A percentile compares a stretch with the other conserved stretches of the same genome.
Conservation (phyloP, 92 coral and sea anemone genomes). For the Zoanthus solanderi region DNA sequence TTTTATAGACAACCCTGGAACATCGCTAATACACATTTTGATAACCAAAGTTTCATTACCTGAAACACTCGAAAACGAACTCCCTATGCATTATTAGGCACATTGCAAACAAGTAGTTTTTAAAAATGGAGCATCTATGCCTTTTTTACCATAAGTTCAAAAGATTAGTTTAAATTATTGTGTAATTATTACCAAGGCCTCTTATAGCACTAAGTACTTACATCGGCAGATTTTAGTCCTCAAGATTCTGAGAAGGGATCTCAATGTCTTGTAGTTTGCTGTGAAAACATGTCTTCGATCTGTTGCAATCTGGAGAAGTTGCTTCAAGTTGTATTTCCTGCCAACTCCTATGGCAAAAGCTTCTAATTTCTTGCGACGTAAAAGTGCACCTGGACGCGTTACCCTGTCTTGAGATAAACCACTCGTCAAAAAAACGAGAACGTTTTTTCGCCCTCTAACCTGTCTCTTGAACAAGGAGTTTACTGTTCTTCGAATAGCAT, state of each 20-base stretch:
- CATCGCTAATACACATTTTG: no score
- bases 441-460: conserved; percentile 31
- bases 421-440: conserved; percentile 77
- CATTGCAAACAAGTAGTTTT: no score
- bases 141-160: no score
- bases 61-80: no score
- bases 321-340: conserved; percentile 61
- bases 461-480: not conserved
- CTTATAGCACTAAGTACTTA: conserved; percentile 31
- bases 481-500: not conserved
- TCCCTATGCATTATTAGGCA: no score
- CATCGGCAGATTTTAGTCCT: conserved; percentile 71
- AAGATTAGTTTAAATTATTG: no score
- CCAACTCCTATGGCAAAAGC: conserved; percentile 72
- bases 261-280: conserved; percentile 76
- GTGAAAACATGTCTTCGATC: conserved; percentile 78
- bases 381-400: conserved; percentile 41
- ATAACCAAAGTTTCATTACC: no score
- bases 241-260: conserved; percentile 60
- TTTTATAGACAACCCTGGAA: no score
- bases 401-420: conserved; percentile 80
- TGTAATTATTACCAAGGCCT: no score
- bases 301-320: conserved; percentile 78
- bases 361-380: conserved; percentile 60
- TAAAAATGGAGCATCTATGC: no score